These are phyloP conservation scores for Mastigias papua DNA, from an alignment of 30 jellyfish, hydroid and myxozoan species.

Conservation along the genomic window DNA sequence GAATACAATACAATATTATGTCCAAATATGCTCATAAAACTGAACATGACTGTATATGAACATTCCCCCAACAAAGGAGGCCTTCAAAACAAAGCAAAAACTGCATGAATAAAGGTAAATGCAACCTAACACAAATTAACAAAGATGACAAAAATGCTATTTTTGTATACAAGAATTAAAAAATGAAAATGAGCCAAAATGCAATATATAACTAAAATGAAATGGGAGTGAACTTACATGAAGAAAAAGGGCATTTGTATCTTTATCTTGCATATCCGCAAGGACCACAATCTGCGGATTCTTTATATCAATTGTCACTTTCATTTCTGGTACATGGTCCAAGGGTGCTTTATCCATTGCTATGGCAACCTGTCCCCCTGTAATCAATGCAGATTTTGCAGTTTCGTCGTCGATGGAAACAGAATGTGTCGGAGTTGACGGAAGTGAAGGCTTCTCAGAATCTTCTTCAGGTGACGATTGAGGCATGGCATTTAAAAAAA, in stretches of 20 bases:
- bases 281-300: conserved; percentile 89
- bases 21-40: too few relatives aligned
- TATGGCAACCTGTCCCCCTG: conserved; percentile 51
- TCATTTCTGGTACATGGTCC: conserved; percentile 74
- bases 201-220: too few relatives aligned
- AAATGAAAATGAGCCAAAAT: too few relatives aligned
- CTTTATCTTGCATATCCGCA: conserved; percentile 88
- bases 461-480: conserved; percentile 53
- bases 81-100: too few relatives aligned
- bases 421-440: conserved; percentile 85
- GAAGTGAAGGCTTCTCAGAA: conserved; percentile 49
- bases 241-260: conserved; percentile 87
- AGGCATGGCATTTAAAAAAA: conserved; percentile 82
- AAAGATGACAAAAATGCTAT: too few relatives aligned
- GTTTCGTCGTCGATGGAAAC: conserved; percentile 52
- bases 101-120: too few relatives aligned
- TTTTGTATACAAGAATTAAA: too few relatives aligned
- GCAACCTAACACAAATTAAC: too few relatives aligned
- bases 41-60: too few relatives aligned
- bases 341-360: conserved; percentile 39
- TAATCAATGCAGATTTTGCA: conserved; percentile 25
- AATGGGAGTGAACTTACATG: conserved; percentile 38
- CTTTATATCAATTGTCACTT: conserved; percentile 44
- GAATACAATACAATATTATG: too few relatives aligned
- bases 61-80: too few relatives aligned